These are phyloP conservation scores for Tridacna crocea DNA, from an alignment of 2,888 invertebrate genomes.

Conservation along the genomic window DNA sequence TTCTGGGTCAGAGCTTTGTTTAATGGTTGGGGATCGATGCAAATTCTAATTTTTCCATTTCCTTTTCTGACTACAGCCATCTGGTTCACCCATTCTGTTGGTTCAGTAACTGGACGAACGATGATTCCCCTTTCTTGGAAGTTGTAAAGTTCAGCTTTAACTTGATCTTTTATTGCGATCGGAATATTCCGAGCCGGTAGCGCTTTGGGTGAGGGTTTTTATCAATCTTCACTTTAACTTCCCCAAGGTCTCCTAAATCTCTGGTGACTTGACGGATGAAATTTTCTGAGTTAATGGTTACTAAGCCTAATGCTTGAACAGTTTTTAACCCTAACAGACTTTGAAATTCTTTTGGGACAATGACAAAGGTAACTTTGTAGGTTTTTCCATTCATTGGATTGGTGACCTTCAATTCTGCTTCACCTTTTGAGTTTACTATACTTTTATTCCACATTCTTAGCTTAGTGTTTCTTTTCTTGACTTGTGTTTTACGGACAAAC, in stretches of 20 bases:
- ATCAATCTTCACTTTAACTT: conserved; percentile 19
- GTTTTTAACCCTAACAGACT: conserved; percentile 31
- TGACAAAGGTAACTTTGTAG: conserved; percentile 23
- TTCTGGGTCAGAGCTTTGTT: conserved; percentile 53
- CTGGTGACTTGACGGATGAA: conserved; percentile 15
- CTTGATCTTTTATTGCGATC: neutral
- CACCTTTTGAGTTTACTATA: neutral
- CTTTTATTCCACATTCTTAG: neutral
- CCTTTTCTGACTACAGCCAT: conserved; percentile 43
- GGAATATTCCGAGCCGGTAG: conserved; percentile 36
- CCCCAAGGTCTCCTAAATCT: conserved; percentile 33
- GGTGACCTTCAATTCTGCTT: neutral
- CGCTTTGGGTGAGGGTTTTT: conserved; percentile 11
- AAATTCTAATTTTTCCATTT: conserved; percentile 48
- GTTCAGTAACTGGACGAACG: conserved; percentile 31
- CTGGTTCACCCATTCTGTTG: conserved; percentile 17
- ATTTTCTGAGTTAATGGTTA: conserved; percentile 22
- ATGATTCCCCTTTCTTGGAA: conserved; percentile 12
- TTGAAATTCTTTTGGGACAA: conserved; percentile 26
- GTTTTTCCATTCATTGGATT: neutral
- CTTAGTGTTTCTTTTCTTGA: neutral
- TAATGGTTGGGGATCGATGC: conserved; percentile 57
- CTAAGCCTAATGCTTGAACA: conserved; percentile 18
- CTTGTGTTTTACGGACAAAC: neutral
- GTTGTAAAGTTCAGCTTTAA: neutral